Base-by-base conservation (phyloP, 2,888 invertebrate genomes). In the Lingula anatina region DNA sequence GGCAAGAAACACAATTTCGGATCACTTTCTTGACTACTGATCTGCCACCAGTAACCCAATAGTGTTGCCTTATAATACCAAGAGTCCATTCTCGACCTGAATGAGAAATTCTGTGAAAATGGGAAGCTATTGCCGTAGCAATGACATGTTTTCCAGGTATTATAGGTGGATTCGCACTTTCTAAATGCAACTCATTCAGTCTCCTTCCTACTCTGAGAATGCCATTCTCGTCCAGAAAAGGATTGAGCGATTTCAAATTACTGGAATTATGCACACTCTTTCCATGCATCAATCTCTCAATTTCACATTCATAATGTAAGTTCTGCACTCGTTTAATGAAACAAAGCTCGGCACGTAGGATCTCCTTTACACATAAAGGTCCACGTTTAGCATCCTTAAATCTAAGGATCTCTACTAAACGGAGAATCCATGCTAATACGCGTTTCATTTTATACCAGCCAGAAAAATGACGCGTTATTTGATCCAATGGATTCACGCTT, bases 1-100 rank as follows among this genome's bases (percentile, higher is more conserved):
- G n/a, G 37, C 49, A 48, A 31, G 18, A 18, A n/a, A 48, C 24
- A 44, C 49, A 46, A 7, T 31, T 24, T 18, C 26, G 28, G 5
- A 44, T 2, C 7, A 38, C 3, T 15, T 37, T 25, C 21, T 25
- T 35, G 2, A 44, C 23, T 18, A 35, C 44, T 18, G 24, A 9
- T 20, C 44, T 20, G 7, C 28, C 37, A 12, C 26, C 18, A 23
- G 31, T 21, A 41, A 48, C 25, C 44, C 49, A 48, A 25, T 4
- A 46, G n/a, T 35, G 28, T 21, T 44, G 37, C 5, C 49, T 28
- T 18, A 48, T 24, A 12, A 35, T n/a, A 23, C 35, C 18, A 7
- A 48, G 36, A 7, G 37, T 31, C 5, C 31, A 27, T 37, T 48
- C 49, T 24, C 24, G 9, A 46, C 44, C 44, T 7, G 25, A 18